Conservation (phyloP, 2,888 invertebrate species). For the Chloromyia formosa region DNA sequence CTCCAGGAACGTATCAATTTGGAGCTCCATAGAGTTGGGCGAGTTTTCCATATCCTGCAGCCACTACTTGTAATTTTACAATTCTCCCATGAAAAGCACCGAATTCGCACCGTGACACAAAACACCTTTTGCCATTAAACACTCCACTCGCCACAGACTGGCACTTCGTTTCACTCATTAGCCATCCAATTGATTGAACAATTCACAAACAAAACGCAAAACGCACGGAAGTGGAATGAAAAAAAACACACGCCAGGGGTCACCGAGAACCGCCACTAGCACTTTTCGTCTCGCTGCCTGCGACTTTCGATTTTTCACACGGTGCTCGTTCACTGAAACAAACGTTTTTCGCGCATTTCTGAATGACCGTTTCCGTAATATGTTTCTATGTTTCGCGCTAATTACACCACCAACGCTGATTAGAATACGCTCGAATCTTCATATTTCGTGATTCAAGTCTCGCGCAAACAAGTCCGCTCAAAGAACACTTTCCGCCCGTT, state of each 20-base stretch:
- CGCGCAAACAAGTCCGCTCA: no score
- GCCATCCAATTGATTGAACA: conserved; percentile 9
- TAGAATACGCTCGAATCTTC: no score
- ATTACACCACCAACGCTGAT: no score
- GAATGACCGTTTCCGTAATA: no score
- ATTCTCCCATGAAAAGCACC: background rate
- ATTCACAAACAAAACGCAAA: background rate
- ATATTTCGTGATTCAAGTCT: no score
- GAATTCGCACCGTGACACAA: background rate
- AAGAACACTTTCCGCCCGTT: conserved; percentile 24
- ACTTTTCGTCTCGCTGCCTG: no score
- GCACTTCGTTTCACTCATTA: background rate
- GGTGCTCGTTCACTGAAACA: no score
- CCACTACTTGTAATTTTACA: background rate
- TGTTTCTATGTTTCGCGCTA: no score
- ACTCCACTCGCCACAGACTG: background rate
- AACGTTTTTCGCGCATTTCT: no score
- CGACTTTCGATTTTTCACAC: no score
- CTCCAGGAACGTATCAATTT: conserved; percentile 85
- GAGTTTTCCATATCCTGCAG: conserved; percentile 62
- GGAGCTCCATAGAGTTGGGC: conserved; percentile 76
- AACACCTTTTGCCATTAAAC: background rate
- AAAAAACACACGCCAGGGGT: background rate
- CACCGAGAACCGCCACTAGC: no score
- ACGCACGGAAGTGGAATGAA: background rate